Evolutionary conservation across 2,797 vertebrate genomes (phyloP).

Genomic region (Serranus cabrilla): DNA sequence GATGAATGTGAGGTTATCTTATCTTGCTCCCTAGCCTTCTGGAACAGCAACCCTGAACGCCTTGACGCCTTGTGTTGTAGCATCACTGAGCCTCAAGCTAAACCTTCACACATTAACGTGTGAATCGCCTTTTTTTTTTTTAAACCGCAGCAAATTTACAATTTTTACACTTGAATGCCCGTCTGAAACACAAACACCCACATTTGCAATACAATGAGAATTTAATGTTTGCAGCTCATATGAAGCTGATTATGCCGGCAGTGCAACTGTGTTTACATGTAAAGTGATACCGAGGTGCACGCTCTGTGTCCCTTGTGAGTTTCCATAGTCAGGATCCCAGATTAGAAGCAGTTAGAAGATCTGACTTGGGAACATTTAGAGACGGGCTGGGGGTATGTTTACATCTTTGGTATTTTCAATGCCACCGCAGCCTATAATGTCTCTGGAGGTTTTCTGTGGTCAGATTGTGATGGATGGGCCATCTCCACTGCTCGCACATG

Average conservation of each 20-base stretch:
- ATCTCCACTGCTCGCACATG: slow-evolving; percentile 55
- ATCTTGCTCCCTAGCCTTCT: slow-evolving; percentile 27
- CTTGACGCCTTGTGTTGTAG: background rate
- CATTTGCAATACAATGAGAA: slow-evolving; percentile 42
- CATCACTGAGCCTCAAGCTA: slow-evolving; percentile 15
- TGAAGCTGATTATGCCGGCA: slow-evolving; percentile 52
- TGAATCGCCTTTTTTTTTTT: slow-evolving; percentile 4
- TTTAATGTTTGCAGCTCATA: slow-evolving; percentile 42
- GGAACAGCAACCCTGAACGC: slow-evolving; percentile 33
- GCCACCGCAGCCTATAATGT: slow-evolving; percentile 61
- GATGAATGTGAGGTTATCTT: slow-evolving; percentile 47
- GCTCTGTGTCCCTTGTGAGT: slow-evolving; percentile 69
- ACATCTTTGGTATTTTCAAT: slow-evolving; percentile 71
- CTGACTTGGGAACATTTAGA: slow-evolving; percentile 73
- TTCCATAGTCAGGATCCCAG: slow-evolving; percentile 77
- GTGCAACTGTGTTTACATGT: slow-evolving; percentile 79
- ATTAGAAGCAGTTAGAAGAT: slow-evolving; percentile 81
- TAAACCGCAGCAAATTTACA: slow-evolving; percentile 6
- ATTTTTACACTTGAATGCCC: background rate
- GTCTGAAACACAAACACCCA: slow-evolving; percentile 14
- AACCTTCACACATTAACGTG: slow-evolving; percentile 22
- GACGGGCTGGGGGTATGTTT: slow-evolving; percentile 70
- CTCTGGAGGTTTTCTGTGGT: slow-evolving; percentile 60
- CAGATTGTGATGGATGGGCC: slow-evolving; percentile 63
- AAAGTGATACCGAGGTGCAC: slow-evolving; percentile 75